These are phyloP conservation scores for Hydrochoerus hydrochaeris DNA, from an alignment of 2,113 vertebrate genomes.

Conservation along the genomic window DNA sequence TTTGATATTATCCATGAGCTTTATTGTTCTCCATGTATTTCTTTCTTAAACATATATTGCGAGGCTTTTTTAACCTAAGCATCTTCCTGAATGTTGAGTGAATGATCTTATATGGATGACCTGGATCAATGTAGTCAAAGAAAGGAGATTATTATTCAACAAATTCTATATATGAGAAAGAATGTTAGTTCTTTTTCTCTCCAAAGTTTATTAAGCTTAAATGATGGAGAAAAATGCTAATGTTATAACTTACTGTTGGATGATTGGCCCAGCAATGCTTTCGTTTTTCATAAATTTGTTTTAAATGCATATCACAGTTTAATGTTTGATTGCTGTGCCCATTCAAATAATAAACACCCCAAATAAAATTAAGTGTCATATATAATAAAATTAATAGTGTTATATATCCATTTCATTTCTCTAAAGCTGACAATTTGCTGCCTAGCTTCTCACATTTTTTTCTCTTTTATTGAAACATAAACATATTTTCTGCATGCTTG, in stretches of 20 bases:
- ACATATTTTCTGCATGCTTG: not conserved
- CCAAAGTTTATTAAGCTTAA: conserved; percentile 40
- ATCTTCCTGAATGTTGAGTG: not conserved
- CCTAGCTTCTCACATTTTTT: not conserved
- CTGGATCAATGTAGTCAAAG: conserved; percentile 66
- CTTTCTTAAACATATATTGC: not conserved
- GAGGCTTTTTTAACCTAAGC: not conserved
- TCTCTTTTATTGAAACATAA: not conserved
- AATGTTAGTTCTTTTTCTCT: conserved; percentile 5
- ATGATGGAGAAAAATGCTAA: not conserved
- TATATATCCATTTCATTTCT: not conserved
- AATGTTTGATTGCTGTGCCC: not conserved
- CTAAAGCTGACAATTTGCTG: not conserved
- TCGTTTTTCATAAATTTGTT: not conserved
- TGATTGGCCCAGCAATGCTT: not conserved
- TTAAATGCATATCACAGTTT: not conserved
- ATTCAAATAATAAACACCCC: not conserved
- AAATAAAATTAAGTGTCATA: not conserved
- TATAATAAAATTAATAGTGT: not conserved
- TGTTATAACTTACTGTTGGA: not conserved
- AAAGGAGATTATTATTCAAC: conserved; percentile 28
- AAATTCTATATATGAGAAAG: not conserved
- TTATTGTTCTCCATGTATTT: not conserved
- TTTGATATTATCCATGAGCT: not conserved
- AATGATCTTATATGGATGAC: conserved; percentile 45